Conservation (phyloP, 2,797 vertebrate genomes). For the Alcedo quadribrachys region DNA sequence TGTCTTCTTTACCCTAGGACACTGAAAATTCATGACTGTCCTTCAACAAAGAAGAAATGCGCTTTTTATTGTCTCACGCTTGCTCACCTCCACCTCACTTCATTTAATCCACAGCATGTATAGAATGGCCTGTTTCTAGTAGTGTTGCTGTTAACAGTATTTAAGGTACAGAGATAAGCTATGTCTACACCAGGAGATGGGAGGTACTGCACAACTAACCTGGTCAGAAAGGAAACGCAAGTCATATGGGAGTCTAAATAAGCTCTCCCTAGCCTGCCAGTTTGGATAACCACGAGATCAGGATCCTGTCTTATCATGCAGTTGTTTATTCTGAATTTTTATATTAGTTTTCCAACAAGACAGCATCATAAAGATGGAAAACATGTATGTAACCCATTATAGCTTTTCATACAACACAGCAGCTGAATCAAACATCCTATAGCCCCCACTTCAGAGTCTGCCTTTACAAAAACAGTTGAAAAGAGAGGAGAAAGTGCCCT, state of each 20-base stretch:
- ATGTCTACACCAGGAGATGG: not conserved
- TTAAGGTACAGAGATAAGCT: not conserved
- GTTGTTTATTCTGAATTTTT: not conserved
- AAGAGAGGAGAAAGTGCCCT: not conserved
- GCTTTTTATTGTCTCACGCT: not conserved
- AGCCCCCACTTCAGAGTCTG: not conserved
- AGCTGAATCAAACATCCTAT: not conserved
- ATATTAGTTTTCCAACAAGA: not conserved
- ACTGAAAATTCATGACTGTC: not conserved
- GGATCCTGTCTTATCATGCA: not conserved
- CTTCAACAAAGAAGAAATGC: not conserved
- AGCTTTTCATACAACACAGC: not conserved
- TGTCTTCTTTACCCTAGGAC: not conserved
- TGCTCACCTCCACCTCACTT: not conserved
- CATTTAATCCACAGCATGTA: not conserved
- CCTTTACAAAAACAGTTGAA: not conserved
- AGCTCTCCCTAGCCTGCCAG: not conserved
- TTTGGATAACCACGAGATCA: not conserved
- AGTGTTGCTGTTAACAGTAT: not conserved
- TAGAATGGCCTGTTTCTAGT: not conserved
- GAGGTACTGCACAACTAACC: not conserved
- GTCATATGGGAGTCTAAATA: not conserved
- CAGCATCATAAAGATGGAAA: not conserved
- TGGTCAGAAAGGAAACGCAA: not conserved
- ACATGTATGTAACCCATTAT: not conserved